phyloP scores from a whole-genome alignment of 1,140 invertebrate species.

The Vanessa tameamea region DNA sequence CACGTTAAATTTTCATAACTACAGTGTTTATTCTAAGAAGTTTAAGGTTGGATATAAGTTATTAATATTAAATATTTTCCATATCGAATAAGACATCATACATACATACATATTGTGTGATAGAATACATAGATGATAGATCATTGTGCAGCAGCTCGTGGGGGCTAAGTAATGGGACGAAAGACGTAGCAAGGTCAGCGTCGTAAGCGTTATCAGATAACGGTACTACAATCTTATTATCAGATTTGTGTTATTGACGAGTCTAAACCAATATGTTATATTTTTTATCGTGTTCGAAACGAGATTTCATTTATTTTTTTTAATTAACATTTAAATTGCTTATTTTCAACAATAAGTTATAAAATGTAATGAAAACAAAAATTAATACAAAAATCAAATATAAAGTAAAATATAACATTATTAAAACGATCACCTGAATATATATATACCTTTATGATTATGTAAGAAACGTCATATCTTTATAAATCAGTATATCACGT shows the following conservation, averaged over 20 bases:
- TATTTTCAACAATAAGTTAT: no score
- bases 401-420: no score
- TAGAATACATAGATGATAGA: neutral
- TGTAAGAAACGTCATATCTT: neutral
- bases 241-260: constrained; percentile 25
- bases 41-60: no score
- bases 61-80: no score
- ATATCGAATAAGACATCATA: no score
- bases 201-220: constrained; percentile 34
- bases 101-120: no score
- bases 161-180: neutral
- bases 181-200: constrained; percentile 18
- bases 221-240: constrained; percentile 23
- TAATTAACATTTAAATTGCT: neutral
- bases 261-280: constrained; percentile 9
- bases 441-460: neutral
- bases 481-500: neutral
- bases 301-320: neutral
- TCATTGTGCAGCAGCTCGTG: neutral
- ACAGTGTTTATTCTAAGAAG: no score
- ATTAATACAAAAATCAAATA: no score
- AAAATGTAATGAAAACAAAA: no score
- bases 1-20: no score
- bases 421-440: neutral
- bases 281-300: constrained; percentile 9